Evolutionary conservation across 1,140 invertebrate species (phyloP).

Genomic region (Lasioglossum baleicum): DNA sequence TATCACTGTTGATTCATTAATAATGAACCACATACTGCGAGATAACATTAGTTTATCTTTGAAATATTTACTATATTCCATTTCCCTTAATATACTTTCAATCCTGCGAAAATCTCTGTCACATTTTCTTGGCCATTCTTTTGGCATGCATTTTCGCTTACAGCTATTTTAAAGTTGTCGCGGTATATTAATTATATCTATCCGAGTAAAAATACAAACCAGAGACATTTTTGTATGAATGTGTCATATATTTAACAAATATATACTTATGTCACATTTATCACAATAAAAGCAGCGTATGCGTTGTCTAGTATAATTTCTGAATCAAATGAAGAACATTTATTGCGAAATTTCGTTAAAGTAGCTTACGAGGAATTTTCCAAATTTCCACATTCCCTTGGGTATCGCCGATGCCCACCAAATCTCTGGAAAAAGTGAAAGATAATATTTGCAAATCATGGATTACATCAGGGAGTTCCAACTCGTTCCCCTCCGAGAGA

Average conservation of each 20-base stretch:
- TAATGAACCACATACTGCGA: too few species aligned
- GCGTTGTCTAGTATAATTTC: not conserved
- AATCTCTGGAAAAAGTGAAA: constrained; percentile 67
- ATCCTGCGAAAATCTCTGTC: not conserved
- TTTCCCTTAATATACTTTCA: not conserved
- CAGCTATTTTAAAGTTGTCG: constrained; percentile 4
- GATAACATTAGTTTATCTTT: too few species aligned
- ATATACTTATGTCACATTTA: not conserved
- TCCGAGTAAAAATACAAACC: not conserved
- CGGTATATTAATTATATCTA: not conserved
- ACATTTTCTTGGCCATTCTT: not conserved
- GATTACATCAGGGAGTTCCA: too few species aligned
- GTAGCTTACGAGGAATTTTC: constrained; percentile 73
- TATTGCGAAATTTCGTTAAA: not conserved
- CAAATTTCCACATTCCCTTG: constrained; percentile 73
- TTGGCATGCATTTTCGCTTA: not conserved
- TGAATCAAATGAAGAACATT: not conserved
- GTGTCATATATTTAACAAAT: constrained; percentile 20
- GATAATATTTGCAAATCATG: constrained; percentile 4
- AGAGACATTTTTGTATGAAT: not conserved
- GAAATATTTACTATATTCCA: too few species aligned
- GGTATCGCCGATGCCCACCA: constrained; percentile 72
- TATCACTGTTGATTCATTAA: too few species aligned
- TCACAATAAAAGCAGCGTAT: not conserved
- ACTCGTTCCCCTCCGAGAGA: too few species aligned